Evolutionary conservation across 2,113 vertebrate genomes (phyloP), one percentile per base, ranked within the genome.

Genomic region (Brachypteracias leptosomus): DNA sequence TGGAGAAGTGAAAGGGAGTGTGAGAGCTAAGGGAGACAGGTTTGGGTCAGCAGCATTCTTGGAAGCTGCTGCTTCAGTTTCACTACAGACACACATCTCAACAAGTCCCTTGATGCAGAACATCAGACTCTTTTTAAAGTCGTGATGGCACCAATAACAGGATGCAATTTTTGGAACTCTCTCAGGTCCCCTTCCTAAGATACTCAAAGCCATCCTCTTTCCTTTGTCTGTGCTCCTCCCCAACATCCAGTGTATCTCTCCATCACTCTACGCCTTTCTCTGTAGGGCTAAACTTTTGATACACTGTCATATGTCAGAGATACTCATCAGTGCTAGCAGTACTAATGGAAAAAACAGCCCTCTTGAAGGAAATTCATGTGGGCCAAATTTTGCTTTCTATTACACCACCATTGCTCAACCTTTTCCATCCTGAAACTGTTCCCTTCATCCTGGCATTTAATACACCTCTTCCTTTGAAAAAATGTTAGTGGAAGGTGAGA

Each of bases 351-450:
- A 94, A 95, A 84, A 9, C 52, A 84, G 22, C 35, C 52, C 83
- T 54, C 19, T 47, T 26, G 58, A 22, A 95, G 83, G 83, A 96
- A 95, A 84, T 16, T 36, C 52, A 21, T 0, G 9, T 49, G 44
- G 65, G 90, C 93, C 95, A 96, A 93, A 66, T 75, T 97, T 96
- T 95, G 85, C 96, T 95, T 95, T 96, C 95, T 93, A 92, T 96
- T 93, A 92, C 73, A 92, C 57, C 57, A 75, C 28, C 44, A 49
- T 89, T 93, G 66, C 86, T 92, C 88, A 90, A 71, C 3, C n/a
- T 95, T 93, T 96, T 92, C 96, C 96, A 93, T 77, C 58, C 68
- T 84, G 63, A 95, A 95, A 85, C 72, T 58, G 17, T 67, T 96
- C 52, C 91, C 61, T 90, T 84, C 76, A 51, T 72, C 79, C 65